Conservation (phyloP, 2,888 invertebrate genomes). For the Syrphus vitripennis region DNA sequence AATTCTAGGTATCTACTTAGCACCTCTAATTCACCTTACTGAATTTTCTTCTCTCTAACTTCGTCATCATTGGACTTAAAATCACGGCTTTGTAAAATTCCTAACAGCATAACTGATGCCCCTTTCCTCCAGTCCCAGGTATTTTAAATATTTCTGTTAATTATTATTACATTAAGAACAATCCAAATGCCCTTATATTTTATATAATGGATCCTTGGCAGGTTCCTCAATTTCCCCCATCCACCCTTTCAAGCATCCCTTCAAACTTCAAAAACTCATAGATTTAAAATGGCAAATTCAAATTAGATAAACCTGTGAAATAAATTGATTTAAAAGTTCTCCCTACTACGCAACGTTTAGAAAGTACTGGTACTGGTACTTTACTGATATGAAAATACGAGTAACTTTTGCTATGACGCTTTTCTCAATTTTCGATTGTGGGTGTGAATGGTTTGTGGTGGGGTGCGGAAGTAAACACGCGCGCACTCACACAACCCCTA, state of each 20-base stretch:
- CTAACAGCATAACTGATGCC: neutral
- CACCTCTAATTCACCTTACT: neutral
- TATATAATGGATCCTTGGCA: slow-evolving; percentile 5
- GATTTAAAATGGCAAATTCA: slow-evolving; percentile 8
- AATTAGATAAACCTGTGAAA: slow-evolving; percentile 47
- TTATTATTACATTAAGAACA: neutral
- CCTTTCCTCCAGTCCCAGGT: neutral
- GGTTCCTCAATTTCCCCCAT: neutral
- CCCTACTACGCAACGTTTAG: neutral
- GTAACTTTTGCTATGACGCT: slow-evolving; percentile 12
- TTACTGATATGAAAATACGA: slow-evolving; percentile 32
- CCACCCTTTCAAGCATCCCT: neutral
- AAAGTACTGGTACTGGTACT: slow-evolving; percentile 1
- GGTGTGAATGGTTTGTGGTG: neutral
- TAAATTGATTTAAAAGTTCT: slow-evolving; percentile 46
- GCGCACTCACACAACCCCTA: slow-evolving; percentile 57
- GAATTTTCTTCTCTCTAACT: neutral
- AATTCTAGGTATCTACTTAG: neutral
- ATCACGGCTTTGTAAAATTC: neutral
- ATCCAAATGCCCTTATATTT: neutral
- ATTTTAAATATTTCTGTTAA: neutral
- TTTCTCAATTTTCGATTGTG: neutral
- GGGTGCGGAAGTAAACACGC: slow-evolving; percentile 48
- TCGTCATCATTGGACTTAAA: neutral
- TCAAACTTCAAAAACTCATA: neutral